Conservation (phyloP, 2,113 vertebrate species). For the Calcarius ornatus region DNA sequence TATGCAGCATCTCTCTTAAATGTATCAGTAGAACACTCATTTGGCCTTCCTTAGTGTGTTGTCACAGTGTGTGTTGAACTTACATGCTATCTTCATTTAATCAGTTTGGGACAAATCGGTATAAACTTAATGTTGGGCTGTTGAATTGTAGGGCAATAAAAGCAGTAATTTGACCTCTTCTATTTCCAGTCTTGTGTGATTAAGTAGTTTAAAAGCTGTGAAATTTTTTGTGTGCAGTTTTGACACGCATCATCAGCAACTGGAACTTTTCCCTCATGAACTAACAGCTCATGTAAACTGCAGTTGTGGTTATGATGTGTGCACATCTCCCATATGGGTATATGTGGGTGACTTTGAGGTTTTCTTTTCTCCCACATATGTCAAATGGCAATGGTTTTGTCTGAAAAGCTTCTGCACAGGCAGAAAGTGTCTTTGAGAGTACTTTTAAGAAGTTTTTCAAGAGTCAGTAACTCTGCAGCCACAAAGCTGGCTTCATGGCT, state of each 20-base stretch:
- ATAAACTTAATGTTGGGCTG: background rate
- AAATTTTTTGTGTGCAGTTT: background rate
- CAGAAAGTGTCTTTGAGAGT: background rate
- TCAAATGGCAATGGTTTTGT: background rate
- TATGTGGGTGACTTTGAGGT: background rate
- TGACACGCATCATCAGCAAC: background rate
- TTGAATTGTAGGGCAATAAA: background rate
- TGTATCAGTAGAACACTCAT: background rate
- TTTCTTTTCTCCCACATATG: background rate
- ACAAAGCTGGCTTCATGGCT: background rate
- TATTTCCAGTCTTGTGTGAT: background rate
- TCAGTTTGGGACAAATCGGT: background rate
- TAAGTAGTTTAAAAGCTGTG: background rate
- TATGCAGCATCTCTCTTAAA: background rate
- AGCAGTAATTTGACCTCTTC: background rate
- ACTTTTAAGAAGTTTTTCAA: background rate
- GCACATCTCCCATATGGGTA: background rate
- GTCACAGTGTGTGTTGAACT: background rate
- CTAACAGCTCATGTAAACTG: background rate
- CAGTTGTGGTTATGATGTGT: background rate
- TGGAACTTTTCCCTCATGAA: background rate
- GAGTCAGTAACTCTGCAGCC: background rate
- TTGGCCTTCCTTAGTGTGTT: background rate
- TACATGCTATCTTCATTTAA: background rate
- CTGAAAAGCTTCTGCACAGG: background rate